These are phyloP conservation scores for Oreochromis aureus DNA, from an alignment of 2,113 vertebrate genomes.

Conservation along the genomic window DNA sequence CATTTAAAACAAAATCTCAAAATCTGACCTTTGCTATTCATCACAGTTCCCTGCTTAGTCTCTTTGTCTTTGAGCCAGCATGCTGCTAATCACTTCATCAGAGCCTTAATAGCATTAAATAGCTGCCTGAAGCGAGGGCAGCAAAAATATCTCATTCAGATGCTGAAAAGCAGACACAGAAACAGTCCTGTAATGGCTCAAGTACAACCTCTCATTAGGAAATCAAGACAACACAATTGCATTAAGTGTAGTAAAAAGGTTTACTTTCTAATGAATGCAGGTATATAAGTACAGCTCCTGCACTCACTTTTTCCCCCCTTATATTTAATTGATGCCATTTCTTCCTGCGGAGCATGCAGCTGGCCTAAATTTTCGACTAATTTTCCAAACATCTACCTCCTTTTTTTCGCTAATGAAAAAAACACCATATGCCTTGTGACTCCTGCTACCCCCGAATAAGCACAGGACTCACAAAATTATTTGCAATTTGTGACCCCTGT, in stretches of 20 bases:
- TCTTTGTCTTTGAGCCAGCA: background rate
- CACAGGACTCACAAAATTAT: background rate
- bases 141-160: background rate
- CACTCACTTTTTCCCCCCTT: background rate
- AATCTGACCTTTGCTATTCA: background rate
- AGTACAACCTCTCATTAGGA: background rate
- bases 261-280: background rate
- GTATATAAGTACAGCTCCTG: background rate
- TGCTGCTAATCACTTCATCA: background rate
- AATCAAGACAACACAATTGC: background rate
- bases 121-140: background rate
- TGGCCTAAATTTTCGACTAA: background rate
- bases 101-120: background rate
- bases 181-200: background rate
- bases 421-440: background rate
- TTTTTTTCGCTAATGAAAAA: background rate
- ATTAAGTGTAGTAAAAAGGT: background rate
- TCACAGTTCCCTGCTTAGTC: background rate
- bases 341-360: background rate
- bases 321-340: background rate
- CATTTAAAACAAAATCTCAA: background rate
- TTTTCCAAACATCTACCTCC: background rate
- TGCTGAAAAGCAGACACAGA: background rate
- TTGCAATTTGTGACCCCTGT: background rate
- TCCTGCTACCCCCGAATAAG: background rate